Conservation (phyloP, 2,797 vertebrate species). For the Chelon auratus region DNA sequence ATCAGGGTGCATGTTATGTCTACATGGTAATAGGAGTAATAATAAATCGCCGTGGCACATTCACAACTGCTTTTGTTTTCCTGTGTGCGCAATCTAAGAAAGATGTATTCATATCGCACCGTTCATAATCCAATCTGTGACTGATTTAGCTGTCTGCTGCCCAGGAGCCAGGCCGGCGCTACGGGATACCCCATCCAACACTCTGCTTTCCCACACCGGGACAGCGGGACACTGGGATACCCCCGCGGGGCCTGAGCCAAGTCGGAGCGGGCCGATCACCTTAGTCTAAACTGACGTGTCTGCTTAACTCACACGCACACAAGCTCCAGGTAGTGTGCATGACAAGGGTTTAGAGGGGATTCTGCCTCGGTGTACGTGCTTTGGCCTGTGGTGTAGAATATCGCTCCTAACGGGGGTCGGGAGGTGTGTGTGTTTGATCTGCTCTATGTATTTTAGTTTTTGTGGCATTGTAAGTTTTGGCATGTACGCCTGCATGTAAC, state of each 20-base stretch:
- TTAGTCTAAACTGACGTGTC: constrained; percentile 91
- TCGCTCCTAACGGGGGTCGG: constrained; percentile 67
- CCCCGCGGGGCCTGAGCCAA: constrained; percentile 81
- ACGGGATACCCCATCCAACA: constrained; percentile 85
- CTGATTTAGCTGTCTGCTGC: constrained; percentile 91
- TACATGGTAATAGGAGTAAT: constrained; percentile 50
- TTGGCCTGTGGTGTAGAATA: constrained; percentile 69
- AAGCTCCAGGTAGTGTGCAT: constrained; percentile 66
- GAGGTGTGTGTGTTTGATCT: constrained; percentile 72
- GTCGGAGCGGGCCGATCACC: constrained; percentile 86
- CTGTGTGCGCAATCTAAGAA: constrained; percentile 70
- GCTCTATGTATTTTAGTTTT: constrained; percentile 62
- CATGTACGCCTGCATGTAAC: constrained; percentile 67
- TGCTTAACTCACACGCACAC: constrained; percentile 78
- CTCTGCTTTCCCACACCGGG: constrained; percentile 83
- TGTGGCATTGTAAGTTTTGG: constrained; percentile 76
- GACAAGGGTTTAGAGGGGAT: constrained; percentile 60
- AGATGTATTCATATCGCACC: constrained; percentile 74
- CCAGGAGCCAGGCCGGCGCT: constrained; percentile 87
- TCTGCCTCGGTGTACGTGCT: constrained; percentile 62
- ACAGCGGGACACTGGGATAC: constrained; percentile 81
- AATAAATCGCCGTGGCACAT: constrained; percentile 52
- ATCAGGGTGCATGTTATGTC: constrained; percentile 44
- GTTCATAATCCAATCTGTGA: constrained; percentile 86
- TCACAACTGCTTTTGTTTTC: constrained; percentile 55